These are phyloP conservation scores for Mormoops blainvillei DNA, from an alignment of 2,113 vertebrate genomes.

Conservation along the genomic window DNA sequence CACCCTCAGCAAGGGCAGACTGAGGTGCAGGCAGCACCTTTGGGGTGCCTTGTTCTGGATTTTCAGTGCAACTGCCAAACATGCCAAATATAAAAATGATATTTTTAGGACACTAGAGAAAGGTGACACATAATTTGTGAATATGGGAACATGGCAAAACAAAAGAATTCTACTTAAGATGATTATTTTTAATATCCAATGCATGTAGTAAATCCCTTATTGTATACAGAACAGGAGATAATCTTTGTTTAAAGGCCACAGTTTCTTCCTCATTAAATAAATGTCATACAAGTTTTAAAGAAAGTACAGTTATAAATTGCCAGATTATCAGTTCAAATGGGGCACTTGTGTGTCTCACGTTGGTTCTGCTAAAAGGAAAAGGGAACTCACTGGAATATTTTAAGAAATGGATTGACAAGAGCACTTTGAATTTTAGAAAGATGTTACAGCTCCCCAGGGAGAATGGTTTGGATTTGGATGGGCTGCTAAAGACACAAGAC, in stretches of 20 bases:
- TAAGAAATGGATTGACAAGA: background rate
- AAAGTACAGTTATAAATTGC: background rate
- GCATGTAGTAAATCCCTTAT: background rate
- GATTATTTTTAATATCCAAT: background rate
- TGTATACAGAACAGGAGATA: background rate
- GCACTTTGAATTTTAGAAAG: background rate
- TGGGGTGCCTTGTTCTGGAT: accelerated
- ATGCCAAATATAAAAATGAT: background rate
- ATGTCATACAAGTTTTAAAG: background rate
- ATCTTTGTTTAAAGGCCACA: background rate
- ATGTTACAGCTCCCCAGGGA: background rate
- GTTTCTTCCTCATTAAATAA: background rate
- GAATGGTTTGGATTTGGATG: background rate
- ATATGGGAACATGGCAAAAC: background rate
- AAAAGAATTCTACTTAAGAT: background rate
- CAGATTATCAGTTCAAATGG: background rate
- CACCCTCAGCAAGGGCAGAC: accelerated
- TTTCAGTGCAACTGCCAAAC: background rate
- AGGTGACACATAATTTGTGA: background rate
- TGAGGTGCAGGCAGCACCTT: accelerated
- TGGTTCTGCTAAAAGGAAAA: background rate
- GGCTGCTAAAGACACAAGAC: background rate
- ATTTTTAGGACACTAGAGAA: background rate
- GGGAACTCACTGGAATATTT: background rate
- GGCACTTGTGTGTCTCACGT: accelerated